phyloP scores from a whole-genome alignment of 1,140 invertebrate species.

The Pseudomyrmex concolor region DNA sequence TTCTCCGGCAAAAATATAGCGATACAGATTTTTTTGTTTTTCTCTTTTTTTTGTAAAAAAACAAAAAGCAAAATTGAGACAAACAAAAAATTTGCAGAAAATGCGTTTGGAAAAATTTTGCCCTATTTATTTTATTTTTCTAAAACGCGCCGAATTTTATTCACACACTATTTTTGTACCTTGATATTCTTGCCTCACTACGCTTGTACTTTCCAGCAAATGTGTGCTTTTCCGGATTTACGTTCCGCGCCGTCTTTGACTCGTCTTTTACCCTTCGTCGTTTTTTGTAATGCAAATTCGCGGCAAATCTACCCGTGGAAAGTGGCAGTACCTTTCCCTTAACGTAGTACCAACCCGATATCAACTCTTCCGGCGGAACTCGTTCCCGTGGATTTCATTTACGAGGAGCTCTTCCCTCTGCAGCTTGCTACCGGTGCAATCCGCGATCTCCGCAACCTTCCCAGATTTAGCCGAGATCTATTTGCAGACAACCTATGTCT shows the following conservation, averaged over 20 bases:
- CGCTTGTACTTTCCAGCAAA: not conserved
- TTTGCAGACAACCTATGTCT: constrained; percentile 68
- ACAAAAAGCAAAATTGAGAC: no score
- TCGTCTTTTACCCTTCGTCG: constrained; percentile 2
- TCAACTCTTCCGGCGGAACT: constrained; percentile 49
- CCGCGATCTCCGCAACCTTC: constrained; percentile 35
- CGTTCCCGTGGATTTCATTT: constrained; percentile 72
- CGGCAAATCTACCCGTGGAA: constrained; percentile 36
- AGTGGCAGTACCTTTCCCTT: constrained; percentile 33
- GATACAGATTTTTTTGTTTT: no score
- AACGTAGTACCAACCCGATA: constrained; percentile 59
- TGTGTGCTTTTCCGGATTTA: constrained; percentile 44
- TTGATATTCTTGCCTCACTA: not conserved
- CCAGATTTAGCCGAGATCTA: constrained; percentile 67
- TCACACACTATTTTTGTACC: no score
- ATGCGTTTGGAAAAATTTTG: no score
- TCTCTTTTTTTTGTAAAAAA: no score
- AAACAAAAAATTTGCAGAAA: no score
- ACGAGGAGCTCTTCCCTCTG: constrained; percentile 38
- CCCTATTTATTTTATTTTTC: no score
- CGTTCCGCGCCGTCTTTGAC: constrained; percentile 31
- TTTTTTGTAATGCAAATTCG: constrained; percentile 67
- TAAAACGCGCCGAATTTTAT: no score
- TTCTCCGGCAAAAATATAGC: no score
- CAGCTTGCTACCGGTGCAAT: not conserved